These are phyloP conservation scores for Acrocephalus scirpaceus DNA, from an alignment of 2,797 vertebrate species.

Conservation along the genomic window DNA sequence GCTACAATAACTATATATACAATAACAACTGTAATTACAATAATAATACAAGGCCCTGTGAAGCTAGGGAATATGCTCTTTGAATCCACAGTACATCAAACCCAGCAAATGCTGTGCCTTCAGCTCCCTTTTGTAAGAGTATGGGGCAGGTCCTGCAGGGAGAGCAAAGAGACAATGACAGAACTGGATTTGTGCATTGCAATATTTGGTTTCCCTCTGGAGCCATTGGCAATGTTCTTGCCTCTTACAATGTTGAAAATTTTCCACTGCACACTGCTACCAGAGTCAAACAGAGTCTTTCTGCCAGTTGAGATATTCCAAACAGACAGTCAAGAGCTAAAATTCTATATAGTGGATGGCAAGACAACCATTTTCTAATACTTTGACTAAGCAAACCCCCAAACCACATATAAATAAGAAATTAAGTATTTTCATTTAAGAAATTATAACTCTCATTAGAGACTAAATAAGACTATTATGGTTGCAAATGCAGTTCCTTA, in stretches of 20 bases:
- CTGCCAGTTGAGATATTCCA: not conserved
- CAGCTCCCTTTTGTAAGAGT: not conserved
- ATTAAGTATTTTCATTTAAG: not conserved
- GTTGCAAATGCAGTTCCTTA: conserved; percentile 15
- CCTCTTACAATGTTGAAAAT: not conserved
- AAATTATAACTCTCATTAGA: not conserved
- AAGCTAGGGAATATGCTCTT: not conserved
- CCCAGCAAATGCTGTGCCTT: not conserved
- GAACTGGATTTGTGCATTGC: not conserved
- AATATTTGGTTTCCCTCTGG: not conserved
- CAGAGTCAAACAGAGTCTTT: not conserved
- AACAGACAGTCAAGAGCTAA: not conserved
- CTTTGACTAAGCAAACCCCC: not conserved
- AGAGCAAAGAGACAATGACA: not conserved
- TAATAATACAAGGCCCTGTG: not conserved
- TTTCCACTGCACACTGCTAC: not conserved
- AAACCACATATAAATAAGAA: not conserved
- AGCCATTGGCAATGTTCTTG: not conserved
- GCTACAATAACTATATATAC: not conserved
- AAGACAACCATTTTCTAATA: not conserved
- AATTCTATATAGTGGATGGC: not conserved
- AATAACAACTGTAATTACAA: no score
- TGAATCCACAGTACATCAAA: not conserved
- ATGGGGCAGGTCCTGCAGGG: not conserved
- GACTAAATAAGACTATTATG: not conserved